These are phyloP conservation scores for Cheilinus undulatus DNA, from an alignment of 2,113 vertebrate genomes.

Conservation along the genomic window DNA sequence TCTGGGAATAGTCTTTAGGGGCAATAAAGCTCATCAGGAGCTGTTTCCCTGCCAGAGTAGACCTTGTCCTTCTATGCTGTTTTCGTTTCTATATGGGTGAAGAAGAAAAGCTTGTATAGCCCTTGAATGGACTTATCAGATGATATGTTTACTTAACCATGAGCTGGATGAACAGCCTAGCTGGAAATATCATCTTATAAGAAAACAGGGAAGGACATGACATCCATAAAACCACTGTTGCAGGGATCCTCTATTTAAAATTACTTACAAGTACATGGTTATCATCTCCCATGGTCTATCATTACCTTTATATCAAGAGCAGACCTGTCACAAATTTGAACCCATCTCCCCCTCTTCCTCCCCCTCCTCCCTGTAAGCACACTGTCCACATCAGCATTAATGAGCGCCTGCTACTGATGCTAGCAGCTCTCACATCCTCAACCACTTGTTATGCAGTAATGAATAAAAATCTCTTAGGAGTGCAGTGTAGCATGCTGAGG, in stretches of 20 bases:
- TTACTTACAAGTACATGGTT: constrained; percentile 25
- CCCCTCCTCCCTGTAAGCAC: constrained; percentile 55
- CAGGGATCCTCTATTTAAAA: constrained; percentile 30
- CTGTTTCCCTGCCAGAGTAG: constrained; percentile 62
- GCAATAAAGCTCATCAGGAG: constrained; percentile 76
- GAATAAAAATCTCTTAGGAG: constrained; percentile 68
- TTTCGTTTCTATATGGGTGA: constrained; percentile 21
- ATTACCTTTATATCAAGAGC: constrained; percentile 45
- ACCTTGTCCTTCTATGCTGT: constrained; percentile 54
- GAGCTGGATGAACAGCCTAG: constrained; percentile 2
- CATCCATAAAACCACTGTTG: constrained; percentile 12
- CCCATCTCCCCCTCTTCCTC: constrained; percentile 27
- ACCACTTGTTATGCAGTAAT: constrained; percentile 70
- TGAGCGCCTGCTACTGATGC: constrained; percentile 63
- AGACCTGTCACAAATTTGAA: constrained; percentile 47
- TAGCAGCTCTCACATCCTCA: constrained; percentile 58
- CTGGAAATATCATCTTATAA: neutral
- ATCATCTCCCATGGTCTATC: constrained; percentile 27
- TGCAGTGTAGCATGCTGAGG: constrained; percentile 52
- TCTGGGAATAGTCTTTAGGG: constrained; percentile 79
- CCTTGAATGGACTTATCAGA: constrained; percentile 32
- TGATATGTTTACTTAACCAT: constrained; percentile 47
- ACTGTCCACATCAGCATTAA: constrained; percentile 66
- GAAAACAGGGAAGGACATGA: constrained; percentile 7
- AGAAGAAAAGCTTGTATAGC: constrained; percentile 34